Evolutionary conservation across 1,140 invertebrate species (phyloP), one percentile per base, ranked within the genome.

Genomic region (Agrilus planipennis): DNA sequence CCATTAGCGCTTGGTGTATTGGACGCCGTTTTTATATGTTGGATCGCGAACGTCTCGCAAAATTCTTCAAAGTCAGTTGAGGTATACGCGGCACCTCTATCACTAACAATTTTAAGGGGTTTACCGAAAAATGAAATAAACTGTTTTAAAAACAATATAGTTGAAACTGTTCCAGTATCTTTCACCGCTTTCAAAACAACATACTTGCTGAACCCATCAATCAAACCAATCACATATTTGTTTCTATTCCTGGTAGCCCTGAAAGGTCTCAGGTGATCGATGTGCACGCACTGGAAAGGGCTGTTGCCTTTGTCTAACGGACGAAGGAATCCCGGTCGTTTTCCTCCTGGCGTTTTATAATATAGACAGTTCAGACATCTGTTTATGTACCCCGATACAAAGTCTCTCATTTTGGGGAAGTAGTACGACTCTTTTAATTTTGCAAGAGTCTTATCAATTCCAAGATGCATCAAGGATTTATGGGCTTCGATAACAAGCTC

Each of bases 151-250:
- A 44, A 34, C 0, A 19, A 10, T 3, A 47, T 19, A 0, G 41
- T 39, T 2, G 19, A 19, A 6, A 19, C 25, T 7, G 32, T 34
- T 15, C 39, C 35, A 17, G 28, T 31, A 38, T 47, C 49, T 34
- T 32, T 45, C 3, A 60, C 53, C 0, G 57, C 43, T 28, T 56
- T 50, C 4, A 61, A 17, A 21, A 60, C 19, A 4, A 40, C 34
- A 37, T 49, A 60, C 42, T 61, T 60, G 0, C 53, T 59, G 34
- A 55, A 61, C 0, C 42, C 52, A 28, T 59, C 52, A 0, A 59
- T 44, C 0, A 57, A 35, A 3, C 36, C 42, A 1, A 50, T 22
- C 18, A 55, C 36, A 10, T 51, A 20, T 9, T 45, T 54, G 23
- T 54, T 48, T 2, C 42, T 35, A 3, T 21, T 42, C 27, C 22